Conservation (phyloP, 1,140 invertebrate species). For the Steinernema khuongi region DNA sequence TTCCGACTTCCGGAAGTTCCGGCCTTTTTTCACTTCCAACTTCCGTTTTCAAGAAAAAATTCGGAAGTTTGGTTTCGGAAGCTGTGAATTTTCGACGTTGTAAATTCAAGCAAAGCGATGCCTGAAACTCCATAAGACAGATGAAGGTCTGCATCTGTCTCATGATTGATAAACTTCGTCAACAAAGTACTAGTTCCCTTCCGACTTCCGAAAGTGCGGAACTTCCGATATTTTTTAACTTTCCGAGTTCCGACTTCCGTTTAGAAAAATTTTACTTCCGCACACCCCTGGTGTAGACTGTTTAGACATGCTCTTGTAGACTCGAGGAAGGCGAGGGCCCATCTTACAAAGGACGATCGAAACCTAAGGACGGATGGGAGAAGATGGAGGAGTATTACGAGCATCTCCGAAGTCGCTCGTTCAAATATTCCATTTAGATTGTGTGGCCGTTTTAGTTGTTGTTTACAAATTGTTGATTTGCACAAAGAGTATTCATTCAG, state of each 20-base stretch:
- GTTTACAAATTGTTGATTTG: conserved; percentile 19
- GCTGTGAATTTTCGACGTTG: too few species aligned
- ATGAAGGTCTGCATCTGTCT: too few species aligned
- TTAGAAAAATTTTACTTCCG: background rate
- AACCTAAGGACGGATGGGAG: conserved; percentile 50
- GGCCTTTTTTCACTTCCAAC: too few species aligned
- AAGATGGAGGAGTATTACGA: conserved; percentile 53
- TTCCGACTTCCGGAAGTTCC: too few species aligned
- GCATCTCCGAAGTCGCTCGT: conserved; percentile 50
- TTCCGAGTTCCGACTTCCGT: too few species aligned
- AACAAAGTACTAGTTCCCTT: too few species aligned
- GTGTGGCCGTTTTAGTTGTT: conserved; percentile 29
- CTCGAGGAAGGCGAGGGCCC: conserved; percentile 51
- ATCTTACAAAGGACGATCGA: conserved; percentile 29
- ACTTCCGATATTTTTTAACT: background rate
- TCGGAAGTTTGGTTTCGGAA: too few species aligned
- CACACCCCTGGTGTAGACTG: too few species aligned
- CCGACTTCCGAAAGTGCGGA: conserved; percentile 14
- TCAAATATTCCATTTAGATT: conserved; percentile 55
- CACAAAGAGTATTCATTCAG: background rate
- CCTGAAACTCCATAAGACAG: too few species aligned
- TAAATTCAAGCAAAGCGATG: too few species aligned
- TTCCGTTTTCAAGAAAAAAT: too few species aligned
- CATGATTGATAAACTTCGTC: too few species aligned
- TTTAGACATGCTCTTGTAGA: conserved; percentile 27